phyloP scores from a whole-genome alignment of 2,113 vertebrate genomes.

The Lathamus discolor region DNA sequence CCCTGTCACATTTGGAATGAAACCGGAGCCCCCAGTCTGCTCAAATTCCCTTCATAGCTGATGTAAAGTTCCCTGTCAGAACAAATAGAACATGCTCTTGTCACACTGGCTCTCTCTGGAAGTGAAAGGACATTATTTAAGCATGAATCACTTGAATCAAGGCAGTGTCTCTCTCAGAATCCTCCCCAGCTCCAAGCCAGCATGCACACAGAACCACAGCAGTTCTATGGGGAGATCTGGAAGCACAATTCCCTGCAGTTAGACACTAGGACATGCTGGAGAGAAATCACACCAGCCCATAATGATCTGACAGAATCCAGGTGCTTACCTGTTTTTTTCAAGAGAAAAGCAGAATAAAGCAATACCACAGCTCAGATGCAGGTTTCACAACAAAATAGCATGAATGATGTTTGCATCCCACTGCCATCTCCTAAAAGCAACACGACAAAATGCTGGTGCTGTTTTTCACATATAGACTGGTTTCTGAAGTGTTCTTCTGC shows the following conservation, averaged over 20 bases:
- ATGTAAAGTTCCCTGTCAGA: conserved; percentile 39
- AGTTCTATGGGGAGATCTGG: background rate
- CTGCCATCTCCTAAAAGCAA: background rate
- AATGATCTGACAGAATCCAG: background rate
- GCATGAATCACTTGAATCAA: background rate
- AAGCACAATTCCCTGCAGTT: background rate
- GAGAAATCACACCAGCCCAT: background rate
- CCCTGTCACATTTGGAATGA: background rate
- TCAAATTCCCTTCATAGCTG: background rate
- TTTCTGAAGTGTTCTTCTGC: background rate
- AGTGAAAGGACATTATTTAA: conserved; percentile 46
- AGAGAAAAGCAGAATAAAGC: background rate
- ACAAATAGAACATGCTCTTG: background rate
- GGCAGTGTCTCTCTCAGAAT: background rate
- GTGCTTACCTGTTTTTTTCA: background rate
- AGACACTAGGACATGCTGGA: background rate
- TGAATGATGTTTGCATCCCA: background rate
- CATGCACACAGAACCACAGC: rapidly evolving
- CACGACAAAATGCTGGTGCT: rapidly evolving
- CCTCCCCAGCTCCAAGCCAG: background rate
- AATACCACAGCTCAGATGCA: background rate
- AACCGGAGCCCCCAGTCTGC: background rate
- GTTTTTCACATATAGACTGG: background rate
- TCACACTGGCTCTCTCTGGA: background rate
- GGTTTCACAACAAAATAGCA: background rate